phyloP scores from a whole-genome alignment of 2,113 vertebrate species.

The Xyliphius kryptos region DNA sequence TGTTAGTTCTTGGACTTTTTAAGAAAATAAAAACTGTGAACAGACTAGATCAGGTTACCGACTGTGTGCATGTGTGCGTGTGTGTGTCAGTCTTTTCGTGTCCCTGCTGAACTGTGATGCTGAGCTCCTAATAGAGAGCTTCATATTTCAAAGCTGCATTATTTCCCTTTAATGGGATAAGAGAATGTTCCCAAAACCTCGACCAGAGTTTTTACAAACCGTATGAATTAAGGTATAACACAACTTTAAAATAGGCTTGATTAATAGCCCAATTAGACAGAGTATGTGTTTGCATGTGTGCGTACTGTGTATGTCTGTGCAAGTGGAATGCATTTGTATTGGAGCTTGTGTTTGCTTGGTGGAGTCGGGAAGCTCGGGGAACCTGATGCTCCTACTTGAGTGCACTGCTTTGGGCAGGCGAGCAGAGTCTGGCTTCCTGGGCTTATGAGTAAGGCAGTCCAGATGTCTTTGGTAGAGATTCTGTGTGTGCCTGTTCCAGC shows the following conservation, averaged over 20 bases:
- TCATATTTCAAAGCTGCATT: too few species aligned
- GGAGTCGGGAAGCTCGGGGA: constrained; percentile 2
- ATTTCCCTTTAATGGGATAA: too few species aligned
- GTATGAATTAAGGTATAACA: too few species aligned
- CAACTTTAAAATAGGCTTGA: too few species aligned
- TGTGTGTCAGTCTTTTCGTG: too few species aligned
- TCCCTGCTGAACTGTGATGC: too few species aligned
- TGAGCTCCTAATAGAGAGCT: too few species aligned
- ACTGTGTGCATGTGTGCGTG: too few species aligned
- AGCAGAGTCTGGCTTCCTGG: constrained; percentile 16
- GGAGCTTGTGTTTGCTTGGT: constrained; percentile 14
- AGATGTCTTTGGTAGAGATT: constrained; percentile 31
- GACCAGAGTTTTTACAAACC: too few species aligned
- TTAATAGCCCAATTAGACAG: neutral
- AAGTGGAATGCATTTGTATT: neutral
- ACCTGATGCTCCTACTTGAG: constrained; percentile 18
- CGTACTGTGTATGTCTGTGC: neutral
- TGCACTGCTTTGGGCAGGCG: constrained; percentile 15
- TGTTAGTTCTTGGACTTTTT: constrained; percentile 1
- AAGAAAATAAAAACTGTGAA: constrained; percentile 11
- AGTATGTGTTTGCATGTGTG: neutral
- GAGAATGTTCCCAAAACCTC: too few species aligned
- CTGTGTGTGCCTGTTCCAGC: constrained; percentile 27
- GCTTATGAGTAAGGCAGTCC: constrained; percentile 31
- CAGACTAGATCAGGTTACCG: constrained; percentile 5